Evolutionary conservation across 2,888 invertebrate genomes (phyloP), one percentile per base, ranked within the genome.

Genomic region (Eristalis intricaria): DNA sequence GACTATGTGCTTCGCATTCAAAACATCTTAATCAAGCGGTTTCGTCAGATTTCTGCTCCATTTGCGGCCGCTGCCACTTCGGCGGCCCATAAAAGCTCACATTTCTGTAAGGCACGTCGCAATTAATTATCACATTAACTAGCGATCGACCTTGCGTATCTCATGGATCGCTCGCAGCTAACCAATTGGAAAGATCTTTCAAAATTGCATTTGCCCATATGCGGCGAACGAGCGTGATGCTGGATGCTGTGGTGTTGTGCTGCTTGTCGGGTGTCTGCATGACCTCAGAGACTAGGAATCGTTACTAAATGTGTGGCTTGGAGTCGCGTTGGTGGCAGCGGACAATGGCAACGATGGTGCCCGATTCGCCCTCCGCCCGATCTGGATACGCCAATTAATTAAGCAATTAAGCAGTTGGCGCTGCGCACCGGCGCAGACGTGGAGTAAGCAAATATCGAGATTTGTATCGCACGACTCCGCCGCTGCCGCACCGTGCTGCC

Each of bases 341-440:
- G 74, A 58, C 66, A 78, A 61, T 69, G 64, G 56, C 69, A 81
- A 69, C 40, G 65, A n/a, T n/a, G n/a, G 73, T 66, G 58, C 32
- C 58, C 79, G n/a, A 56, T 65, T 87, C 66, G 64, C 63, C 77
- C 69, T 70, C 58, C 40, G 13, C 71, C 75, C 68, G 71, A 87
- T 84, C 84, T 84, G 79, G 84, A 76, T 84, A 84, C 73, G 68
- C 68, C 77, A 88, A 84, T 84, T 88, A 88, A 88, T 88, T 88
- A 88, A 88, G 88, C 84, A 88, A 88, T 88, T 88, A 88, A 84
- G 71, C 65, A 76, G 87, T 88, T 87, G 73, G 79, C 87, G 84
- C 87, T 65, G 75, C 19, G 60, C 75, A 50, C 70, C 60, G 61
- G 75, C 70, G 66, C 78, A 82, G 63, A 81, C 73, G 77, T 70